phyloP scores from a whole-genome alignment of 2,113 vertebrate genomes.

The Rhea americana region DNA sequence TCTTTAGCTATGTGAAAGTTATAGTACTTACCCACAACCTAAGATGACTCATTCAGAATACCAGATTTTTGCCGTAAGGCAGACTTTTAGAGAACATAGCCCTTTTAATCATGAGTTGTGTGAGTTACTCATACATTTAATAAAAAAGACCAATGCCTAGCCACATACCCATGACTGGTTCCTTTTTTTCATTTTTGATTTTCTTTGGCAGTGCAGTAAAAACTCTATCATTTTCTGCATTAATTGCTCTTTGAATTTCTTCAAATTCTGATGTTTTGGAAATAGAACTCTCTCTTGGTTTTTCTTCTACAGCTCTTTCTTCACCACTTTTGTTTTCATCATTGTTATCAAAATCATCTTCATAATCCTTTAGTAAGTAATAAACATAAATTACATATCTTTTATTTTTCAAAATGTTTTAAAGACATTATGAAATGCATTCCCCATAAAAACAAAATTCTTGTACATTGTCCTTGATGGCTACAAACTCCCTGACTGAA shows the following conservation, averaged over 20 bases:
- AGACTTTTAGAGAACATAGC: neutral
- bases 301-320: slow-evolving; percentile 12
- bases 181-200: slow-evolving; percentile 26
- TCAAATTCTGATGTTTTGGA: slow-evolving; percentile 82
- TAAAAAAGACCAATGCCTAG: neutral
- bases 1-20: slow-evolving; percentile 10
- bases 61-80: slow-evolving; percentile 28
- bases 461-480: neutral
- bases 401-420: neutral
- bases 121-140: slow-evolving; percentile 1
- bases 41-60: slow-evolving; percentile 37
- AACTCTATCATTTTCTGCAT: slow-evolving; percentile 87
- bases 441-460: neutral
- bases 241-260: slow-evolving; percentile 89
- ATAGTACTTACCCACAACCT: slow-evolving; percentile 12
- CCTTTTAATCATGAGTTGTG: neutral
- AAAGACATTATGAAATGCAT: neutral
- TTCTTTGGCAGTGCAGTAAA: slow-evolving; percentile 59
- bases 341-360: slow-evolving; percentile 91
- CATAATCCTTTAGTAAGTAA: slow-evolving; percentile 83
- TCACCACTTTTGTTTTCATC: slow-evolving; percentile 72
- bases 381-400: neutral
- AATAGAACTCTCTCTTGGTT: slow-evolving; percentile 35
- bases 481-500: neutral
- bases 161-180: slow-evolving; percentile 64